Evolutionary conservation across 1,140 invertebrate species (phyloP), one percentile per base, ranked within the genome.

Genomic region (Conopomorpha cramerella): DNA sequence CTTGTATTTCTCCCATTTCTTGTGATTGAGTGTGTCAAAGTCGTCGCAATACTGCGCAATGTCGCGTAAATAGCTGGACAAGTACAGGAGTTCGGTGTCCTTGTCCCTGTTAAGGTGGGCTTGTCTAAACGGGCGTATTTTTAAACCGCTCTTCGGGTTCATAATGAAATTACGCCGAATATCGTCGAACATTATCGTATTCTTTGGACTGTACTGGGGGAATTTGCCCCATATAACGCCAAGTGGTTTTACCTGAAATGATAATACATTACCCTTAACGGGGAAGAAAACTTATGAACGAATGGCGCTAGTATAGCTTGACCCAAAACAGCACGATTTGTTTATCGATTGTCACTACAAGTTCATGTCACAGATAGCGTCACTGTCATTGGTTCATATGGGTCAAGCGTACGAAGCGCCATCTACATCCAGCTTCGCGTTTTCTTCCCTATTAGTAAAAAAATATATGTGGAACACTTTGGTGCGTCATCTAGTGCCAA

Each of bases 151-250:
- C 50, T 93, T 90, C 10, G 95, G 95, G 76, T 99, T 99, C 95
- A 99, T 97, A 8, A 98, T 85, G 55, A 99, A 99, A 78, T 99
- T 99, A 47, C 94, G 79, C 36, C 94, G 81, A n/a, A 98, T 91
- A 61, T 98, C 96, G 60, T 98, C 96, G 55, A 99, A 93, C 95
- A 99, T 99, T 43, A 99, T 95, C 0, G 96, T 98, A 59, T 98
- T 99, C 55, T 90, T 92, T 0, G 87, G 77, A 28, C 82, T 88
- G 61, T 91, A 97, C 53, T 96, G 89, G 10, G 86, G 81, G 65
- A 88, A 98, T 65, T 96, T 95, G 10, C 95, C 95, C 96, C 96
- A 99, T 41, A 99, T 96, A 1, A 98, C 90, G 19, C 93, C 95
- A 23, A 99, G 72, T 0, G 96, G 95, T 81, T 99, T 99, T 0